Evolutionary conservation across 2,113 vertebrate genomes (phyloP), one percentile per base, ranked within the genome.

Genomic region (Corythaeola cristata): DNA sequence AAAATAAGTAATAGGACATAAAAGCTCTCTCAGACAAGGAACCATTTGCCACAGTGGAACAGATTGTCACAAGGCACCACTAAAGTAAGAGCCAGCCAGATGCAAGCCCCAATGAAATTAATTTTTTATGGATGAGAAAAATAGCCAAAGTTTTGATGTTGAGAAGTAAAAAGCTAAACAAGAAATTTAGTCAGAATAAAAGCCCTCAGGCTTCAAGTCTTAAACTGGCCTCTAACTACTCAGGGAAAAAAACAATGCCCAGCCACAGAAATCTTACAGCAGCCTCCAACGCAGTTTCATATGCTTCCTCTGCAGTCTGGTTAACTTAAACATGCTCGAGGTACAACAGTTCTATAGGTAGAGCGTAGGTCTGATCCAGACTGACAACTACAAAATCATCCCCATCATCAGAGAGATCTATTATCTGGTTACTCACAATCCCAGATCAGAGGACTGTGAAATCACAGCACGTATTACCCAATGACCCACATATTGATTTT

Each of bases 251-350:
- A 18, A 6, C 0, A 13, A 30, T n/a, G 9, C 18, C 39, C 62
- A 28, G 64, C 28, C 18, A 56, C 21, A 41, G 50, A 52, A 79
- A 44, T 60, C 16, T 66, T 56, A 8, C 3, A 11, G n/a, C 35
- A 22, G 41, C 7, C 27, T 47, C 41, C 41, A 71, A 0, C 0
- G 0, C 5, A 44, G 45, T 45, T 84, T 35, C 72, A 7, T 44
- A 21, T 15, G 10, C 4, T 19, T 59, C 20, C 23, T 71, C 45
- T 75, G 44, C 35, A n/a, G 21, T 26, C 26, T 39, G n/a, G 12
- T 44, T 76, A 41, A 66, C 45, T 58, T 88, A 56, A 67, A 44
- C 16, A 3, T 69, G 12, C 30, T 58, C 2, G 2, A 79, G 41
- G 79, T 22, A 82, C 5, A 72, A 30, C 2, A 55, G 4, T 6